A percentile compares a stretch with the other conserved stretches of the same genome.
phyloP scores from a whole-genome alignment of 2,113 vertebrate genomes.

The Oncorhynchus masou region DNA sequence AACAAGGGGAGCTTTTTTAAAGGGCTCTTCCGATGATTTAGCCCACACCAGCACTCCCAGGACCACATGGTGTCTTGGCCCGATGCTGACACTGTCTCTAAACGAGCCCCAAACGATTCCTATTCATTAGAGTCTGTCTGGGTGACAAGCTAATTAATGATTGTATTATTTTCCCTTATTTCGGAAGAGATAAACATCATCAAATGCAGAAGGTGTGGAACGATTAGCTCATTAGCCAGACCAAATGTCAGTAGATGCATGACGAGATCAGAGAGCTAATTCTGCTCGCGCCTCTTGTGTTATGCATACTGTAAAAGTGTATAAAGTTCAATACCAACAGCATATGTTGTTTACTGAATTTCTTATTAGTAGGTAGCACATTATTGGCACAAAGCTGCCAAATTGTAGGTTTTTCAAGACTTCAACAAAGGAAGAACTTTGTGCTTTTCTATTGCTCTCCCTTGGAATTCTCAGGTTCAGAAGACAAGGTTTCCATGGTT shows the following conservation, averaged over 20 bases:
- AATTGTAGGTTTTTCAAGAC: no score
- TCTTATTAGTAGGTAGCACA: no score
- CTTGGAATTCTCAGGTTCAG: no score
- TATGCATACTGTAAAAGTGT: background rate
- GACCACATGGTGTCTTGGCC: constrained; percentile 7
- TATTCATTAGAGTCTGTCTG: constrained; percentile 54
- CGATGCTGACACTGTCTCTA: constrained; percentile 37
- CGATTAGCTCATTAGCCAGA: constrained; percentile 53
- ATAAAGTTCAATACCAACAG: background rate
- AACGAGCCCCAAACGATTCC: constrained; percentile 42
- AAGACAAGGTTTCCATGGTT: no score
- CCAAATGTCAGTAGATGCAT: constrained; percentile 36
- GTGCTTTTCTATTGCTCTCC: no score
- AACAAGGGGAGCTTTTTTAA: constrained; percentile 27
- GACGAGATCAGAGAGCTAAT: constrained; percentile 29
- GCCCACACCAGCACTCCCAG: background rate
- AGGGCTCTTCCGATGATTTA: constrained; percentile 15
- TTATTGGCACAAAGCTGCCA: no score
- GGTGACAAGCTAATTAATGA: constrained; percentile 55
- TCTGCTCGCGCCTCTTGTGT: constrained; percentile 5
- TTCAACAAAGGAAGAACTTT: no score
- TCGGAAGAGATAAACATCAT: constrained; percentile 53
- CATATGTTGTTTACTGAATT: no score
- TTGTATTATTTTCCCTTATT: constrained; percentile 21
- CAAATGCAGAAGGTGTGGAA: constrained; percentile 33